Evolutionary conservation across 1,140 invertebrate genomes (phyloP).

Genomic region (Branchinecta lindahli): DNA sequence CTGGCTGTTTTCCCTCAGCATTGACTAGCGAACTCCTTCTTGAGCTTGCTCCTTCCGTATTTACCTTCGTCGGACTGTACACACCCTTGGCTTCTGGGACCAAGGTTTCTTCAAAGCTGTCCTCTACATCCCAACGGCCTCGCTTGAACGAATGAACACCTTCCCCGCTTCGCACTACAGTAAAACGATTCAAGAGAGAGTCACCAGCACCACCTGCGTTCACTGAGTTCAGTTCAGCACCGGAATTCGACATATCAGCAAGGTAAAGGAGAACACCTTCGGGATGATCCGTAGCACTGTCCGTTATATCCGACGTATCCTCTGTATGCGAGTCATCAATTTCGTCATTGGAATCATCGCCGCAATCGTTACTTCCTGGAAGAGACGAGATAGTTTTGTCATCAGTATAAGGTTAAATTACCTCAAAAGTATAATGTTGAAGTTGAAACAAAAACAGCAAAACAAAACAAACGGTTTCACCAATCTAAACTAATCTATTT

Average conservation of each 20-base stretch:
- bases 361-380: constrained; percentile 56
- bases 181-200: background rate
- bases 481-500: too few relatives aligned
- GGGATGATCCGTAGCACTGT: constrained; percentile 32
- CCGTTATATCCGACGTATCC: constrained; percentile 47
- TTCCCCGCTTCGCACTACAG: background rate
- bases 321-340: constrained; percentile 80
- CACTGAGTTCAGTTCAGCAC: background rate
- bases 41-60: too few relatives aligned
- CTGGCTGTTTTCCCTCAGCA: too few relatives aligned
- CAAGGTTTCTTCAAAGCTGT: too few relatives aligned
- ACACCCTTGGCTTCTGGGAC: too few relatives aligned
- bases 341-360: constrained; percentile 80
- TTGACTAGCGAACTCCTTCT: too few relatives aligned
- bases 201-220: background rate
- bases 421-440: too few relatives aligned
- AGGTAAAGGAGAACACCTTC: background rate
- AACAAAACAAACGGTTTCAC: too few relatives aligned
- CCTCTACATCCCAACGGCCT: background rate
- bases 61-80: too few relatives aligned
- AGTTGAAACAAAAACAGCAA: too few relatives aligned
- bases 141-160: background rate
- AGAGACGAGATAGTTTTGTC: background rate
- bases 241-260: too few relatives aligned
- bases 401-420: too few relatives aligned